These are phyloP conservation scores for Mamestra configurata DNA, from an alignment of 1,140 invertebrate species.

Conservation along the genomic window DNA sequence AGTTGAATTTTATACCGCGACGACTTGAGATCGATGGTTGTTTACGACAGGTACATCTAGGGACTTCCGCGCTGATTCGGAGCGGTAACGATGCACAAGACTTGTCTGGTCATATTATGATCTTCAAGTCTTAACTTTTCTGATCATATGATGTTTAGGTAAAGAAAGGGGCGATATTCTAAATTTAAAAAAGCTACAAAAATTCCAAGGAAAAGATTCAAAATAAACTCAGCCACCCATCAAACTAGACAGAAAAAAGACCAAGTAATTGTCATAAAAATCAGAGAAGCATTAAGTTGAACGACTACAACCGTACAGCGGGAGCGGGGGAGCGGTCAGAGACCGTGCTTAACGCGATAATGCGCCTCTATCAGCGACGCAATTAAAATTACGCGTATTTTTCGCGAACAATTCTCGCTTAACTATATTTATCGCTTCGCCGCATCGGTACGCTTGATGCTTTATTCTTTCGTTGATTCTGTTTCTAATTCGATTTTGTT, in stretches of 20 bases:
- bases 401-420: conserved; percentile 70
- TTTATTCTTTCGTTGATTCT: conserved; percentile 31
- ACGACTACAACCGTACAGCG: background rate
- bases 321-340: conserved; percentile 53
- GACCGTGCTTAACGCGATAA: conserved; percentile 77
- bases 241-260: conserved; percentile 37
- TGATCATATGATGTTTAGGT: too few species aligned
- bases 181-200: too few species aligned
- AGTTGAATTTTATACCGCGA: too few species aligned
- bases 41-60: too few species aligned
- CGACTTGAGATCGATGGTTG: too few species aligned
- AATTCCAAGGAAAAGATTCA: too few species aligned
- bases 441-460: conserved; percentile 50
- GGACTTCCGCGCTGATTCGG: too few species aligned
- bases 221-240: background rate
- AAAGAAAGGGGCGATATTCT: too few species aligned
- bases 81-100: too few species aligned
- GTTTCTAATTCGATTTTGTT: conserved; percentile 49
- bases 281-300: conserved; percentile 26
- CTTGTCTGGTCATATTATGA: too few species aligned
- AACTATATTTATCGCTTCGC: conserved; percentile 70
- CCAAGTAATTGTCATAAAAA: conserved; percentile 42
- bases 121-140: too few species aligned
- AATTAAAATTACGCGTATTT: conserved; percentile 85
- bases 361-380: conserved; percentile 71